These are phyloP conservation scores for Tetramorium parvispinum DNA, from an alignment of 1,140 invertebrate species.

Conservation along the genomic window DNA sequence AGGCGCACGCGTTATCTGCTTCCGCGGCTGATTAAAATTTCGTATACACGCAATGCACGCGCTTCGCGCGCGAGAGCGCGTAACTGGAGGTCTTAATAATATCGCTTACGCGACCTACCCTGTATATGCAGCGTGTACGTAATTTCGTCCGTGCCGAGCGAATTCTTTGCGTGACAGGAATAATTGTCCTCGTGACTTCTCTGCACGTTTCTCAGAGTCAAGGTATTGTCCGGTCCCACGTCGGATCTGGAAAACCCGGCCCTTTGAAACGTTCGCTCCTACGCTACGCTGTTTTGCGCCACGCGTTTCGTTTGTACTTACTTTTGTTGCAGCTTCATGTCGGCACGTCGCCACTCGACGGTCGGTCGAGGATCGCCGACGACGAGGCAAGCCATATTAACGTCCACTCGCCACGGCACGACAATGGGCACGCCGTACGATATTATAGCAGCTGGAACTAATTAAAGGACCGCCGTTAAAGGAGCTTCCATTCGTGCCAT, in stretches of 20 bases:
- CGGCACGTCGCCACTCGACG: conserved; percentile 85
- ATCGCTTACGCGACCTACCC: conserved; percentile 76
- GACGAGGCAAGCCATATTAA: conserved; percentile 87
- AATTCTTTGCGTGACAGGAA: conserved; percentile 88
- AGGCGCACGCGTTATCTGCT: background rate
- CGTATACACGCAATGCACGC: background rate
- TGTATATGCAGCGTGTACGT: conserved; percentile 88
- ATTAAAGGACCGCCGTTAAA: conserved; percentile 67
- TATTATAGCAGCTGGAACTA: conserved; percentile 88
- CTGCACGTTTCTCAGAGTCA: conserved; percentile 87
- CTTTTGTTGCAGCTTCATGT: conserved; percentile 83
- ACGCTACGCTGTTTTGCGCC: background rate
- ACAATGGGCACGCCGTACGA: conserved; percentile 87
- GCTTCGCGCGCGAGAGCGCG: background rate
- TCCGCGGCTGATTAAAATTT: background rate
- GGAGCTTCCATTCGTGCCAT: conserved; percentile 15
- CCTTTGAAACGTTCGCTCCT: background rate
- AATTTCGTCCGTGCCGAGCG: conserved; percentile 88
- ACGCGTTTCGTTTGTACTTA: conserved; percentile 62
- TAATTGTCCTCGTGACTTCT: conserved; percentile 89
- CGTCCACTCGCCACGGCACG: conserved; percentile 86
- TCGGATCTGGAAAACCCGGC: conserved; percentile 79
- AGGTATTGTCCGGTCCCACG: conserved; percentile 87
- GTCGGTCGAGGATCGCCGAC: conserved; percentile 87
- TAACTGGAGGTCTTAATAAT: background rate